These are phyloP conservation scores for Ficedula albicollis DNA, from an alignment of 2,797 vertebrate species.

Conservation along the genomic window DNA sequence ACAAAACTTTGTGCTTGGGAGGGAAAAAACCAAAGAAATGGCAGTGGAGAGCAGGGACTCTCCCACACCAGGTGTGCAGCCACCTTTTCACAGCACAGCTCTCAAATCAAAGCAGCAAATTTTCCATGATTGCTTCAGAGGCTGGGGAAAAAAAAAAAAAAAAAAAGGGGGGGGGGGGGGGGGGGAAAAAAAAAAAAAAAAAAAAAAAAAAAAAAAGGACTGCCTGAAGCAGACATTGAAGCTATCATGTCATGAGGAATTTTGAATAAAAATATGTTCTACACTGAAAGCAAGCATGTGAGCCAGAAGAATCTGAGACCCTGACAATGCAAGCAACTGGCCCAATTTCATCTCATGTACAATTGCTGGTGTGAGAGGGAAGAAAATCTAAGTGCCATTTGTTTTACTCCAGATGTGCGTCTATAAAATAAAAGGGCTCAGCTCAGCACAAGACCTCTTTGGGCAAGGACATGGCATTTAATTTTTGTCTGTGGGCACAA, in stretches of 20 bases:
- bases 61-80: not conserved
- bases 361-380: not conserved
- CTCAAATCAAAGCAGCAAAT: not conserved
- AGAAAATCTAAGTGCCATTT: not conserved
- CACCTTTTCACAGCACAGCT: not conserved
- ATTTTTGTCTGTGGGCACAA: conserved; percentile 2
- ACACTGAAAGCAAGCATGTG: not conserved
- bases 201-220: not conserved
- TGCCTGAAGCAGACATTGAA: not conserved
- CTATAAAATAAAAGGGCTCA: not conserved
- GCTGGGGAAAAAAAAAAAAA: no score
- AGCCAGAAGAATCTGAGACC: not conserved
- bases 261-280: not conserved
- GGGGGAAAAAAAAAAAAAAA: no score
- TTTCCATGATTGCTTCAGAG: not conserved
- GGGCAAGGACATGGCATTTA: conserved; percentile 52
- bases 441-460: not conserved
- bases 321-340: not conserved
- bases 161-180: no score
- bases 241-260: not conserved
- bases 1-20: not conserved
- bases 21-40: not conserved
- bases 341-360: not conserved
- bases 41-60: not conserved
- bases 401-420: not conserved